Evolutionary conservation across 2,797 vertebrate genomes (phyloP), one percentile per base, ranked within the genome.

Genomic region (Sternotherus odoratus): DNA sequence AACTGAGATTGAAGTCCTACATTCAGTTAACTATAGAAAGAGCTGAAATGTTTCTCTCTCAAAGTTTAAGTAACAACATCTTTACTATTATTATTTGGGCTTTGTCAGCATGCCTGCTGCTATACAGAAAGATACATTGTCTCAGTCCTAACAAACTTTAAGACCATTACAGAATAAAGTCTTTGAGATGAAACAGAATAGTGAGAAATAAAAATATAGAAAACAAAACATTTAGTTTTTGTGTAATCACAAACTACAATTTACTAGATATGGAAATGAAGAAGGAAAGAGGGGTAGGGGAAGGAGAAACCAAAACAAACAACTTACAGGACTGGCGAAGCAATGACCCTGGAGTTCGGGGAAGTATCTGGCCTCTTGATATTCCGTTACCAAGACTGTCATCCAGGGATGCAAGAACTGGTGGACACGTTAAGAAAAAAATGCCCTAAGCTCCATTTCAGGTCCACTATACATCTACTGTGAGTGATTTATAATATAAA

Each of bases 291-390:
- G 3, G 28, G 13, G 6, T 6, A 1, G 6, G 6, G 12, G 5
- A 11, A 11, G 1, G 33, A 48, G 33, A 30, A 11, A 69, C 93
- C 95, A 80, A 9, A 53, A 23, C 8, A 91, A 16, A 86, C 89
- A 72, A 46, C 98, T 93, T 98, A 99, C 99, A 98, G 49, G 98
- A 96, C 72, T 99, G 98, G 95, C 98, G 98, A 96, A 98, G 97
- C 77, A 99, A 98, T 4, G 99, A 98, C 49, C 97, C 98, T 8
- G 99, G 99, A 74, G 98, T 99, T 95, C 98, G 98, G 77, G 97
- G 98, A 51, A 97, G 87, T 57, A 95, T 82, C n/a, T 97, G 93
- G 23, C 98, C 92, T 94, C 98, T 98, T 16, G 99, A 98, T 0
- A 96, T 98, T 12, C 93, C 85, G 77, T 88, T 97, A 91, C 95